Base-by-base conservation (phyloP, 2,888 invertebrate species). In the Sturmia bella region DNA sequence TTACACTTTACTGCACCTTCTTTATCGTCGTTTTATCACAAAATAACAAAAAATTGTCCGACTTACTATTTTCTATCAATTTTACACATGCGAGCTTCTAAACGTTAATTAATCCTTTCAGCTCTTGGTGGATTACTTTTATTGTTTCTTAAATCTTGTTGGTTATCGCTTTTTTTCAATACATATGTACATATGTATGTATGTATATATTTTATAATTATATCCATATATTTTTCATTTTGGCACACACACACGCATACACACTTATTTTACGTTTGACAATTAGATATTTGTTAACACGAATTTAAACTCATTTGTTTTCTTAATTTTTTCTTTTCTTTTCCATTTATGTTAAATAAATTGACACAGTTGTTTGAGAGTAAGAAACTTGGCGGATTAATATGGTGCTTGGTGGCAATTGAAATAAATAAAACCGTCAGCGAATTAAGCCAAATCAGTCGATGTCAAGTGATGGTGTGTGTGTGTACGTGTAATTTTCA, bases 291-390 rank as follows among this genome's bases (percentile, higher is more conserved):
- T 48, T 63, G 0, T 21, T 50, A 32, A 37, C n/a, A 21, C 21
- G 37, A 52, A n/a, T 52, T 24, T 13, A 11, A 52, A 24, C 1
- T 39, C 15, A n/a, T 4, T 2, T 19, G 15, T 41, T 39, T n/a
- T 52, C 9, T 27, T 54, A 27, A 7, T n/a, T 13, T 54, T 54
- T 54, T 13, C 12, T 13, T 24, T 24, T 13, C n/a, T 52, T 4
- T 54, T 54, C 7, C 1, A 7, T 2, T 41, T 24, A 12, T 24
- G 27, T 17, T 43, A 41, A 59, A 59, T 13, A 37, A 3, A 56
- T 77, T 63, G 70, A 43, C 39, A 63, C 69, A 77, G 63, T 48
- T 69, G 76, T 37, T 77, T 54, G 13, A 19, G n/a, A 17, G 13
- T 17, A 48, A 39, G 9, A 2, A 64, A 37, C 21, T 56, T 45